These are phyloP conservation scores for Tricholaema leucomelas DNA, from an alignment of 2,113 vertebrate genomes.

Conservation along the genomic window DNA sequence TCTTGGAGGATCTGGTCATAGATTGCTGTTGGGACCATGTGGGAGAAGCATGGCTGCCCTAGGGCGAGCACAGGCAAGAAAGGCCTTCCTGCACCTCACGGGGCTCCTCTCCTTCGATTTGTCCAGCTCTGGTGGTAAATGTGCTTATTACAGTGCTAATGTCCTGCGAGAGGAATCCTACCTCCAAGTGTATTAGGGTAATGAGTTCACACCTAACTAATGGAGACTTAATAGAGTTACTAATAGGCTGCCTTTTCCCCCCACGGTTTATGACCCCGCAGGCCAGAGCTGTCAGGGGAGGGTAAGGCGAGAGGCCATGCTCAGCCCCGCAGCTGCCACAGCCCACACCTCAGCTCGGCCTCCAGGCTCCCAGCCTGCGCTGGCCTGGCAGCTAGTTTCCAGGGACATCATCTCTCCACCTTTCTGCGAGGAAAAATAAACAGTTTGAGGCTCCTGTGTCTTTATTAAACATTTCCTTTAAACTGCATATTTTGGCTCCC, in stretches of 20 bases:
- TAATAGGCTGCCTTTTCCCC: constrained; percentile 76
- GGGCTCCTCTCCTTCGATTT: neutral
- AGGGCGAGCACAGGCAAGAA: accelerated
- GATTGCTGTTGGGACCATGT: neutral
- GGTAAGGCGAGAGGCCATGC: neutral
- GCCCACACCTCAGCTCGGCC: neutral
- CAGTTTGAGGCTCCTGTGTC: constrained; percentile 65
- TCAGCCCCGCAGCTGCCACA: neutral
- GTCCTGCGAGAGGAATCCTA: constrained; percentile 79
- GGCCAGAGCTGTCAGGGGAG: constrained; percentile 8
- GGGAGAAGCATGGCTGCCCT: neutral
- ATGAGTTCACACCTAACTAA: constrained; percentile 81
- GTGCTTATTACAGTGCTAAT: constrained; percentile 61
- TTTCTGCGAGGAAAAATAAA: constrained; percentile 73
- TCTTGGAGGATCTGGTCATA: no score
- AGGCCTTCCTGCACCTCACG: neutral
- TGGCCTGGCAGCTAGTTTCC: constrained; percentile 38
- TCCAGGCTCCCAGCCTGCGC: neutral
- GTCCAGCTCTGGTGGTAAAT: constrained; percentile 38
- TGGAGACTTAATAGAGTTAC: constrained; percentile 75
- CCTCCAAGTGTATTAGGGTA: constrained; percentile 76
- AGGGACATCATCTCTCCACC: constrained; percentile 61
- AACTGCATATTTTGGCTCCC: constrained; percentile 69
- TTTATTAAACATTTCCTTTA: constrained; percentile 78
- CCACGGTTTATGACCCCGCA: constrained; percentile 51